Evolutionary conservation across 1,140 invertebrate genomes (phyloP).

Genomic region (Thaumetopoea pityocampa): DNA sequence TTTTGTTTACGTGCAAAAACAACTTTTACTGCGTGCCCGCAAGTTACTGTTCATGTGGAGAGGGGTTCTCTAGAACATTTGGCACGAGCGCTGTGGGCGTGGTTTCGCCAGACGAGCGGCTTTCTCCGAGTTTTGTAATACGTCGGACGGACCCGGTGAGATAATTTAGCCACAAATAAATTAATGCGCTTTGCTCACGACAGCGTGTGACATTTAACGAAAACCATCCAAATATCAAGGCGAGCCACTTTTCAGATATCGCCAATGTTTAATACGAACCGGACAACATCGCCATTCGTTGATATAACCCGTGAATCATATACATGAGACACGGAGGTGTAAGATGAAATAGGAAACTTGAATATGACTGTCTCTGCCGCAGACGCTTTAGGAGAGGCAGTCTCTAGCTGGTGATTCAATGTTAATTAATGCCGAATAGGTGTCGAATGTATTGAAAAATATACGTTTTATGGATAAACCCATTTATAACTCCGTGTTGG

Average conservation of each 20-base stretch:
- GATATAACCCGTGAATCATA: slow-evolving; percentile 46
- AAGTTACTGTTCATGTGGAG: slow-evolving; percentile 42
- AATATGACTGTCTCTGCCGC: slow-evolving; percentile 35
- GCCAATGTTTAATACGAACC: slow-evolving; percentile 31
- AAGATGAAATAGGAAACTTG: slow-evolving; percentile 60
- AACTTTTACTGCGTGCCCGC: slow-evolving; percentile 49
- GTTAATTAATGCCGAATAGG: slow-evolving; percentile 6
- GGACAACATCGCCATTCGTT: slow-evolving; percentile 29
- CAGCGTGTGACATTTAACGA: slow-evolving; percentile 49
- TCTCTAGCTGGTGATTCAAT: slow-evolving; percentile 10
- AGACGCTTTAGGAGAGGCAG: slow-evolving; percentile 6
- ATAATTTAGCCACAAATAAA: slow-evolving; percentile 6
- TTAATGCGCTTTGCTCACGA: slow-evolving; percentile 11
- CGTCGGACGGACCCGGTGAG: slow-evolving; percentile 7
- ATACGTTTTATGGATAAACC: no score
- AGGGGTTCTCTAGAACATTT: slow-evolving; percentile 54
- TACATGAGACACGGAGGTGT: slow-evolving; percentile 43
- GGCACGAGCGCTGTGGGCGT: slow-evolving; percentile 62
- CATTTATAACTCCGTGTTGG: no score
- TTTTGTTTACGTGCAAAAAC: slow-evolving; percentile 30
- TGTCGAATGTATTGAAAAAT: no score
- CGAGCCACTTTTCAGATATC: slow-evolving; percentile 30
- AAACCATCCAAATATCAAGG: slow-evolving; percentile 59
- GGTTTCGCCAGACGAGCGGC: slow-evolving; percentile 64
- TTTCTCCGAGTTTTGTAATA: slow-evolving; percentile 61